Conservation (phyloP, 2,797 vertebrate genomes). For the Crax fasciolata region DNA sequence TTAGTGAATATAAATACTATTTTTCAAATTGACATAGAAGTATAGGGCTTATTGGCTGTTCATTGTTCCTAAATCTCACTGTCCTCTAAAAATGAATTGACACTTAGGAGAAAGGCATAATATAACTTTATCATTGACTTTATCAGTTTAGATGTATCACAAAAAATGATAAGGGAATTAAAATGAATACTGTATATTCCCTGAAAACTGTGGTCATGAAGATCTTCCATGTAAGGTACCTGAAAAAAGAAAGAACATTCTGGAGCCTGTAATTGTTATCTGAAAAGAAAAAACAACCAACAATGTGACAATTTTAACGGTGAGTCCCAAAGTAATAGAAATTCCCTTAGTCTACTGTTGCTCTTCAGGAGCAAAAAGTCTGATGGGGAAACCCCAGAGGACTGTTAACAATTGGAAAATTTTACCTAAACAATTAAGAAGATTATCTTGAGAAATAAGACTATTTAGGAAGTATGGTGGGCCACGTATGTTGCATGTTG, state of each 20-base stretch:
- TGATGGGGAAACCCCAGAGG: background rate
- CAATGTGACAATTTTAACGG: background rate
- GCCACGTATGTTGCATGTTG: background rate
- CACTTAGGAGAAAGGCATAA: background rate
- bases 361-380: conserved; percentile 1
- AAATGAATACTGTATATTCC: background rate
- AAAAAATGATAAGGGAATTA: background rate
- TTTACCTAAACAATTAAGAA: background rate
- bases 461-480: background rate
- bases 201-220: background rate
- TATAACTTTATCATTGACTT: background rate
- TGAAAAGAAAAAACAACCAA: background rate
- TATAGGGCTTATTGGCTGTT: background rate
- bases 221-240: background rate
- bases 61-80: background rate
- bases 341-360: background rate
- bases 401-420: background rate
- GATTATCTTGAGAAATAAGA: background rate
- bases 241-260: background rate
- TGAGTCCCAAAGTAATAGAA: background rate
- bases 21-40: background rate
- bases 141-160: background rate
- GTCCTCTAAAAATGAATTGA: background rate
- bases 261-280: background rate
- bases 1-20: background rate